Evolutionary conservation across 1,140 invertebrate genomes (phyloP), one percentile per base, ranked within the genome.

Genomic region (Thaumatotibia leucotreta): DNA sequence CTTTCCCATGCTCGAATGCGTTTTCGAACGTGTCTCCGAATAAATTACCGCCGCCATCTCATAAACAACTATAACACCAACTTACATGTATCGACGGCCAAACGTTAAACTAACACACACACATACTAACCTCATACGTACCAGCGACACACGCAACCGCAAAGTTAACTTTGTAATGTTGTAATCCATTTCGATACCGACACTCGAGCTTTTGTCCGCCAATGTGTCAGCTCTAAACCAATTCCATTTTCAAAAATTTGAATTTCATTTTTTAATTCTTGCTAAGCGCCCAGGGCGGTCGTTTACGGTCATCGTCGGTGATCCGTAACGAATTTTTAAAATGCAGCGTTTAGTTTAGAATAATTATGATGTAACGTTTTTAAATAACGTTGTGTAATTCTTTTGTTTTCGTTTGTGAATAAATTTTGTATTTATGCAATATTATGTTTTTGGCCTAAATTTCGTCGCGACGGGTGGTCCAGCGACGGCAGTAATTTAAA

Each of bases 11-110:
- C 63, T 74, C 67, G 72, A 50, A 35, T 76, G 70, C 65, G 72
- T 73, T 69, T 75, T 61, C 67, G 72, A 74, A 75, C 75, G 73
- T 77, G 75, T 73, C 70, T 64, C 29, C 61, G 77, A 77, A 80
- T 80, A 80, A 75, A 77, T 80, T 77, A 77, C 67, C 61, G 33
- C 63, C 33, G 63, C 52, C 63, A 23, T 50, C 66, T 61, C 61
- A 35, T 58, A 58, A 58, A 58, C 52, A 58, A 27, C 23, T 58
- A 58, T 27, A 58, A 29, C 52, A 58, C 52, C 52, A 27, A 27
- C 23, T 27, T 29, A 24, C 2, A 14, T 11, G 2, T 27, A 58
- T 10, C 24, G 27, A n/a, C 14, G 52, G 52, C 8, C 3, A 31
- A 58, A 58, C 6, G 3, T 29, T 11, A 11, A 14, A 58, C 27